A percentile compares a stretch with the other conserved stretches of the same genome.
These are phyloP conservation scores for Xyliphius kryptos DNA, from an alignment of 2,113 vertebrate species.

Conservation along the genomic window DNA sequence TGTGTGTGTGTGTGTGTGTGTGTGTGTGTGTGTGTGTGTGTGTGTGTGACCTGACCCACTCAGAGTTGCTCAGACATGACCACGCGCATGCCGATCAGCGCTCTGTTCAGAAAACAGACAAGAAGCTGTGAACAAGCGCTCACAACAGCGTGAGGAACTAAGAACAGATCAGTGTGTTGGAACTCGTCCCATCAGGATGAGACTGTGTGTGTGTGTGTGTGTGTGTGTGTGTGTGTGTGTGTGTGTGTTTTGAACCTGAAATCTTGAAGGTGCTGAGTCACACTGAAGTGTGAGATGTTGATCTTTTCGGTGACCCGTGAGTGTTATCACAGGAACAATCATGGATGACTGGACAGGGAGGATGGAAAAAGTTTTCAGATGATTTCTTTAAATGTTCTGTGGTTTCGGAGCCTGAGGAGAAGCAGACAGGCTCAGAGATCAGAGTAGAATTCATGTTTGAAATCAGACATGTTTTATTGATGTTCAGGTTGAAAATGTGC, in stretches of 20 bases:
- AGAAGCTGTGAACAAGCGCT: constrained; percentile 26
- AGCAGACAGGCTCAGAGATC: no score
- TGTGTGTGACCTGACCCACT: constrained; percentile 5
- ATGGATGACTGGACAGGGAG: constrained; percentile 36
- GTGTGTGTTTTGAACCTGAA: constrained; percentile 40
- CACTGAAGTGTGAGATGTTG: constrained; percentile 48
- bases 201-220: constrained; percentile 46
- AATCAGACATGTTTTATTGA: no score
- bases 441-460: no score
- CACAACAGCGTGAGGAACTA: constrained; percentile 23
- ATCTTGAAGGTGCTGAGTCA: constrained; percentile 33
- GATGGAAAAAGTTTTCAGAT: constrained; percentile 19
- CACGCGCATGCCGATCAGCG: background rate
- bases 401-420: no score
- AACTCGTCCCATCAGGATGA: constrained; percentile 44
- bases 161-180: constrained; percentile 35
- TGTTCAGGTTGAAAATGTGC: no score
- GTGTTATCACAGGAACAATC: constrained; percentile 44
- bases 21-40: constrained; percentile 2
- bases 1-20: constrained; percentile 4
- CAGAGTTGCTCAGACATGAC: constrained; percentile 14
- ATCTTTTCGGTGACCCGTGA: constrained; percentile 52
- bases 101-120: constrained; percentile 24
- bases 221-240: constrained; percentile 47
- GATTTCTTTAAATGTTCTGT: background rate